These are phyloP conservation scores for Agapostemon virescens DNA, from an alignment of 2,888 invertebrate genomes.

Conservation along the genomic window DNA sequence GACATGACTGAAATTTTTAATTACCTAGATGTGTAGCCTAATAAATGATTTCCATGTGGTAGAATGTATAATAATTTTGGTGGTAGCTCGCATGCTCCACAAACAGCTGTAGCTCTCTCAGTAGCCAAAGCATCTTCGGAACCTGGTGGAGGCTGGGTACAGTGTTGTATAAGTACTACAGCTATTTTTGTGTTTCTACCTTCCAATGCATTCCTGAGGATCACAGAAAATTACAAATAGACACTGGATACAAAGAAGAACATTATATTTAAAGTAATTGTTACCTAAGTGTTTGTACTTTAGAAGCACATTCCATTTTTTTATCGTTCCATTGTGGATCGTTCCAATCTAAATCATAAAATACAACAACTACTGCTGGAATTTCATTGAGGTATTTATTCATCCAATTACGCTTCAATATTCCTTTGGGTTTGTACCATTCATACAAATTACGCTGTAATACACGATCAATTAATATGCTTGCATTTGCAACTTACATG, in stretches of 20 bases:
- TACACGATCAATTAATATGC: background rate
- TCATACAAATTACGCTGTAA: slow-evolving; percentile 92
- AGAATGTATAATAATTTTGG: slow-evolving; percentile 96
- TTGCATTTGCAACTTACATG: background rate
- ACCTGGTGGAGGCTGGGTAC: slow-evolving; percentile 87
- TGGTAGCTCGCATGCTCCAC: slow-evolving; percentile 94
- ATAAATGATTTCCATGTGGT: slow-evolving; percentile 93
- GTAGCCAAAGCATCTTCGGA: slow-evolving; percentile 92
- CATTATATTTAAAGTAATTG: slow-evolving; percentile 10
- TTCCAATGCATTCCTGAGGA: slow-evolving; percentile 85
- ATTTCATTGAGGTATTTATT: slow-evolving; percentile 93
- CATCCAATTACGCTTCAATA: slow-evolving; percentile 97
- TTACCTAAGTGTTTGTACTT: slow-evolving; percentile 89
- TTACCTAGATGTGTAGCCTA: slow-evolving; percentile 85
- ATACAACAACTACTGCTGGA: slow-evolving; percentile 96
- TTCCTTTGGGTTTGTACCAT: slow-evolving; percentile 97
- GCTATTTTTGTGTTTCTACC: slow-evolving; percentile 89
- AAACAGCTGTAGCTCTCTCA: slow-evolving; percentile 94
- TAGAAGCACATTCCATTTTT: slow-evolving; percentile 94
- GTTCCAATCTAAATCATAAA: slow-evolving; percentile 99
- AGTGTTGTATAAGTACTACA: slow-evolving; percentile 94
- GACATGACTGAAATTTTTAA: slow-evolving; percentile 18
- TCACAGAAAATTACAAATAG: background rate
- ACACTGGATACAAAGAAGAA: background rate
- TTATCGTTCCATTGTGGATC: slow-evolving; percentile 97